Base-by-base conservation (phyloP, 2,888 invertebrate genomes). In the Byasa hedistus region DNA sequence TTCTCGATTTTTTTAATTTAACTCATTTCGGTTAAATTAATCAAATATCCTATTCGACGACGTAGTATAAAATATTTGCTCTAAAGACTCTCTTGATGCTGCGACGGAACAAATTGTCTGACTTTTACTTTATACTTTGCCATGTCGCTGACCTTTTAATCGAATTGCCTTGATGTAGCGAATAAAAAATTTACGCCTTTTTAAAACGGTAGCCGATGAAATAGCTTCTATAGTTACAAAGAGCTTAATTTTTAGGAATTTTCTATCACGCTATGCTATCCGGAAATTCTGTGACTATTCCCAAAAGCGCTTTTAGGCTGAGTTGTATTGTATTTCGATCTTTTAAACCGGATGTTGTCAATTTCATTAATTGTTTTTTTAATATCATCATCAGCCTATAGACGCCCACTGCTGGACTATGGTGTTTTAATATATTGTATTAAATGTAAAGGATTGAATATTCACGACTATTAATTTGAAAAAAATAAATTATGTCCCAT, bases 71-170 rank as follows among this genome's bases (percentile, higher is more conserved):
- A 56, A 57, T 62, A 57, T 62, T 56, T 48, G 19, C 27, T 24
- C 8, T 39, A 27, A 48, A 62, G 23, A 54, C 19, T 62, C 61
- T 27, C 61, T 56, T 39, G 55, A 62, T 55, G 56, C 62, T 57
- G 19, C 44, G 48, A 57, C 48, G 44, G 48, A 56, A 23, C 48
- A 27, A 62, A 62, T 57, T 56, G 48, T 62, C 22, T 44, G 56
- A 27, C 44, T 61, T 61, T 61, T 39, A 55, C 56, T 56, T 62
- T 62, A 55, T 44, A 56, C 61, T 39, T 23, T 24, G 23, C 56
- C 10, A 44, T 59, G 17, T 56, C 36, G 19, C 15, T 24, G 48
- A 56, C 27, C 62, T 62, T 56, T 62, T 44, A 56, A 62, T 62
- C 19, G 24, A 56, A 62, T 56, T 48, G 21, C n/a, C 12, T 56